Conservation (phyloP, 2,888 invertebrate species). For the Agrilus cyanescens region DNA sequence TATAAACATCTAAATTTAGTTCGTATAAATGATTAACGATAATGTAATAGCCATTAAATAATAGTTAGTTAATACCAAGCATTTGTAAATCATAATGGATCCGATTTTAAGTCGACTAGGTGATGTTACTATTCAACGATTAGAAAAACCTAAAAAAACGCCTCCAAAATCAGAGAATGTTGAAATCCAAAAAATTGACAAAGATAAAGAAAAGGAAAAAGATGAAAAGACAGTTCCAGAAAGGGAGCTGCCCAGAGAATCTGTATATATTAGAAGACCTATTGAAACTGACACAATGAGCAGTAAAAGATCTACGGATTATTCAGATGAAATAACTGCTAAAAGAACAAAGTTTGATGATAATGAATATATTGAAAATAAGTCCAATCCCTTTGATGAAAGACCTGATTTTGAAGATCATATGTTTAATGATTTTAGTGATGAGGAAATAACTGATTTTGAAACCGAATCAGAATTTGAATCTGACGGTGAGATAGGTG, state of each 20-base stretch:
- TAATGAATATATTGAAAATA: constrained; percentile 12
- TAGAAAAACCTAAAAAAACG: constrained; percentile 29
- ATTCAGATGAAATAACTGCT: constrained; percentile 7
- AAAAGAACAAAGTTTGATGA: constrained; percentile 15
- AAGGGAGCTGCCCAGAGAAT: neutral
- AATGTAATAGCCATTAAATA: too few relatives aligned
- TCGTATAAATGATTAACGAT: too few relatives aligned
- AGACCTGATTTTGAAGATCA: too few relatives aligned
- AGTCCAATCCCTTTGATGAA: too few relatives aligned
- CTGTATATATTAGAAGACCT: too few relatives aligned
- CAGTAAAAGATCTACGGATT: too few relatives aligned
- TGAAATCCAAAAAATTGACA: constrained; percentile 14
- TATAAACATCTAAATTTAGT: too few relatives aligned
- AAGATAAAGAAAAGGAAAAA: constrained; percentile 13
- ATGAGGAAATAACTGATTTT: constrained; percentile 31
- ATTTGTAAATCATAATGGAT: constrained; percentile 30
- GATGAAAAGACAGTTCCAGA: neutral
- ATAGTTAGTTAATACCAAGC: too few relatives aligned
- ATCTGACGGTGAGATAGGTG: constrained; percentile 31
- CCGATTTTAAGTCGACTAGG: constrained; percentile 45
- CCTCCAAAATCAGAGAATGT: constrained; percentile 9
- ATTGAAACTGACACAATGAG: too few relatives aligned
- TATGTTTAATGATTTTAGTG: constrained; percentile 25
- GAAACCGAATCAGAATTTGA: constrained; percentile 31
- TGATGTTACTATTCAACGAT: constrained; percentile 47